Percentiles rank a stretch among this genome's conserved stretches.
These are phyloP conservation scores for Picathartes gymnocephalus DNA, from an alignment of 2,113 vertebrate genomes.

Conservation along the genomic window DNA sequence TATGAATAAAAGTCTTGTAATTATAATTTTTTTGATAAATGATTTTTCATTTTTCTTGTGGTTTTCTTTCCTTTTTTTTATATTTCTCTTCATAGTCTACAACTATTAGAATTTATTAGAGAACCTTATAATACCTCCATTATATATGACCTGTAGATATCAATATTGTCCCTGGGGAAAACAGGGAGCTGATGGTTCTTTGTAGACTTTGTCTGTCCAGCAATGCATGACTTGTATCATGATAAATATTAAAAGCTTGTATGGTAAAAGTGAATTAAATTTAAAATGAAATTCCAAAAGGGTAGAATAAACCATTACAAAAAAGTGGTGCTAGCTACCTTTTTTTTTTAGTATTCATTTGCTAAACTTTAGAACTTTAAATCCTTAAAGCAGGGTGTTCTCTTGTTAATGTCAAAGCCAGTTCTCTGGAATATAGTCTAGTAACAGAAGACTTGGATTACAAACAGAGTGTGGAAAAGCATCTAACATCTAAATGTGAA, in stretches of 20 bases:
- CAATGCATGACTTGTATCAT: neutral
- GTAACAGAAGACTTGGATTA: neutral
- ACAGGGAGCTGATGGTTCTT: neutral
- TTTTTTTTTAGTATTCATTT: neutral
- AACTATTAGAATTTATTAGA: neutral
- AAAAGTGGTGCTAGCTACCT: neutral
- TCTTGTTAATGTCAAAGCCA: neutral
- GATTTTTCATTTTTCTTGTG: neutral
- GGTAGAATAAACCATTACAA: neutral
- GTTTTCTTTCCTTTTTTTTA: neutral
- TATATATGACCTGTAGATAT: neutral
- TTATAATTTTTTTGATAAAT: neutral
- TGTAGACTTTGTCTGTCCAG: neutral
- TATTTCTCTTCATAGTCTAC: neutral
- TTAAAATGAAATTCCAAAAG: neutral
- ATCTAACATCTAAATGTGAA: neutral
- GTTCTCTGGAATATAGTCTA: neutral
- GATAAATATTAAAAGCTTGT: neutral
- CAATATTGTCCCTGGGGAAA: neutral
- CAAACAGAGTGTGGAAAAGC: neutral
- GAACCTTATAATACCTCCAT: neutral
- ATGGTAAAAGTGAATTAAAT: neutral
- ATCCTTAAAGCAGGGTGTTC: neutral
- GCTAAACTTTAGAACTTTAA: neutral
- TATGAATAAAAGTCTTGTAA: neutral